Base-by-base conservation (phyloP, 2,888 invertebrate species). In the Amphipoea lucens region DNA sequence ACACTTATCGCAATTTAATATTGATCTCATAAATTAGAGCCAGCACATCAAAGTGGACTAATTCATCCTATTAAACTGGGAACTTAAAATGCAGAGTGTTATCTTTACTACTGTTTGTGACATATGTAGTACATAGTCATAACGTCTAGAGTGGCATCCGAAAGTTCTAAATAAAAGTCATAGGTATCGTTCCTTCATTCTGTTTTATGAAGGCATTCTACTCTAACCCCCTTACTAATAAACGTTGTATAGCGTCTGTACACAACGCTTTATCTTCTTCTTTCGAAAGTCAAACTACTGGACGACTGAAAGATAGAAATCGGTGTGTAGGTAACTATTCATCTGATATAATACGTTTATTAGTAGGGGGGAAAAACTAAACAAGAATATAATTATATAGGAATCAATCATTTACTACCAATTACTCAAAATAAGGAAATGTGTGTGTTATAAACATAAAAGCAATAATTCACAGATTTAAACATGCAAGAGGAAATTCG, bases 41-140 rank as follows among this genome's bases (percentile, higher is more conserved):
- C 40, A 42, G 14, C 63, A 76, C 85, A 83, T 87, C 86, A 86
- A 88, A 90, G 87, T 79, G 74, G 66, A 83, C 78, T 78, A 71
- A 85, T 84, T 83, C 70, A 36, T 72, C 45, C 40, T 60, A 72
- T 72, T 81, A 86, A 84, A 76, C 76, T 72, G 29, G 9, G 40
- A 23, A 83, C 77, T 4, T 23, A 40, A 71, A 75, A 84, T 81
- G 76, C 68, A 73, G 71, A 68, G 23, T 67, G 66, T 85, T 83
- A 83, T 84, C 74, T 84, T 84, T 82, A 85, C 72, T 74, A 81
- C 74, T n/a, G 11, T 60, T 68, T 75, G 70, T 86, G 77, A 79
- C 82, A 72, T 65, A 62, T 60, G 11, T 60, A 45, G 45, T 45
- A 45, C 45, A 11, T 45, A 45, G 45, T 45, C 12, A 60, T 62